These are phyloP conservation scores for Simalia tracyae DNA, from an alignment of 2,797 vertebrate species.

Conservation along the genomic window DNA sequence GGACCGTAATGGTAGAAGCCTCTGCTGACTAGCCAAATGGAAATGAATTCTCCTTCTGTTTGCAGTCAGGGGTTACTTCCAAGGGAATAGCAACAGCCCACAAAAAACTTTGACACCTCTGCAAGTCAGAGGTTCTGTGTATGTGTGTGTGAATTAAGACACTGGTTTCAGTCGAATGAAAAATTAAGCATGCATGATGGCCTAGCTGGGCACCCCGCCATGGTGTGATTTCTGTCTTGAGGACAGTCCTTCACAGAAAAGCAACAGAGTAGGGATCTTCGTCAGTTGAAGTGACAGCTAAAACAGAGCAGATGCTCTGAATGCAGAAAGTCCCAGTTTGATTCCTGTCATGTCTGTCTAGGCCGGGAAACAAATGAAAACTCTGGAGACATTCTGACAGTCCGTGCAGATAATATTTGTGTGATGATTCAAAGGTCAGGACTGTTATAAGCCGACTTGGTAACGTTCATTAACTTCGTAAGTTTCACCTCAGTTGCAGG, in stretches of 20 bases:
- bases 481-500: neutral
- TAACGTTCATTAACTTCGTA: neutral
- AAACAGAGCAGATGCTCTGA: neutral
- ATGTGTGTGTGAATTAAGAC: neutral
- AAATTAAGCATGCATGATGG: neutral
- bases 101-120: neutral
- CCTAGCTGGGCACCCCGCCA: neutral
- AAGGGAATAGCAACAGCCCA: neutral
- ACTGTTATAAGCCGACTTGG: neutral
- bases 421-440: neutral
- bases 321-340: neutral
- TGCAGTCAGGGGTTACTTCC: neutral
- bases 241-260: neutral
- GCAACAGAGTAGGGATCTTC: neutral
- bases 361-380: neutral
- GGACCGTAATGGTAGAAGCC: neutral
- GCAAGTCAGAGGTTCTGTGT: neutral
- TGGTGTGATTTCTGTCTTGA: neutral
- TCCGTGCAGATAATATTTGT: neutral
- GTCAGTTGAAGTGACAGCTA: neutral
- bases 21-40: neutral
- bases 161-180: too few relatives aligned
- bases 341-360: neutral
- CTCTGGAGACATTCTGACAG: neutral
- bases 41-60: constrained; percentile 18